Base-by-base conservation (phyloP, 2,113 vertebrate species). In the Ophiodon elongatus region DNA sequence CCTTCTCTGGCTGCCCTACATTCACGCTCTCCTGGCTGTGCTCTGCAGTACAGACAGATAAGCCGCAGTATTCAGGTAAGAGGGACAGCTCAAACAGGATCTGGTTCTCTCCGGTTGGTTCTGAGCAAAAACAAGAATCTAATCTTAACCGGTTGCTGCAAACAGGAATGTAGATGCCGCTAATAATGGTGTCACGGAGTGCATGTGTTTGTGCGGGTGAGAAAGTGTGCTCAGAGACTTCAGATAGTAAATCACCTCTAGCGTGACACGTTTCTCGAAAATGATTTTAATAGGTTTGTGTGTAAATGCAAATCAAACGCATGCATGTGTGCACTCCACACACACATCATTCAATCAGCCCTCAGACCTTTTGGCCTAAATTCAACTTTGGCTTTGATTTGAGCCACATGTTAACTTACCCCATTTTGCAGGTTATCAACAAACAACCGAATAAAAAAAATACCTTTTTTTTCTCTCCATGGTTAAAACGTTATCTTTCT, bases 1-100 rank as follows among this genome's bases (percentile, higher is more conserved):
- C 84, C 81, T 37, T 65, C 60, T 76, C 68, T 85, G 81, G 80
- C 80, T 90, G 91, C 56, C 88, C 91, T 85, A 90, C 80, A 90
- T 92, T 80, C 45, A 15, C 11, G 35, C 31, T 74, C 17, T 69
- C 39, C 65, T 80, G 65, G 76, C 84, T 73, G 67, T 64, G 25
- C 65, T 47, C 52, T 29, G 50, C 69, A 69, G 83, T 7, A 41
- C 81, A 88, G 62, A 83, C 80, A 73, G 85, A 25, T 91, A 89
- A 93, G 90, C 91, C 68, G 3, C 21, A 31, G 71, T 17, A 70
- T 67, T 69, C 70, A 89, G 90, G 85, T 91, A 72, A 91, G 54
- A 79, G 84, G 65, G 27, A 4, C 1, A 50, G 45, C 66, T 76
- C 27, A 66, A 3, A 31, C 4, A 52, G 35, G 64, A 91, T 77